Conservation (phyloP, 2,113 vertebrate species). For the rabbit (Oryctolagus cuniculus) region DNA sequence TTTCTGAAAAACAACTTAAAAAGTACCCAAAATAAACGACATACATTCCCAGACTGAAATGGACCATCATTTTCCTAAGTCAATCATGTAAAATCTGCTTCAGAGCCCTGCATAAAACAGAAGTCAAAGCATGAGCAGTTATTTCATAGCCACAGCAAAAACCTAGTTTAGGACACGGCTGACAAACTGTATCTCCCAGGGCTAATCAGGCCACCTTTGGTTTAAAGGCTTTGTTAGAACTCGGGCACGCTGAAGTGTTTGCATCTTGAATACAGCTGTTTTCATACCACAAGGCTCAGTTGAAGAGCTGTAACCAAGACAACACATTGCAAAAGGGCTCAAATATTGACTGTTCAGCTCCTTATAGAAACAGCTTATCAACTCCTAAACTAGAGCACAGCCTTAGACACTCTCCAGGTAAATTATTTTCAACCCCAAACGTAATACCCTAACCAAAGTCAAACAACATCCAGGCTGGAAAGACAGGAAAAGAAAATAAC, state of each 20-base stretch:
- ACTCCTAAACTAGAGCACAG: not conserved
- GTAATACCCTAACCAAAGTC: not conserved
- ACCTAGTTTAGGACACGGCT: not conserved
- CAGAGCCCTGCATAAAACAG: not conserved
- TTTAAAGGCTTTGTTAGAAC: not conserved
- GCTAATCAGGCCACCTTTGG: not conserved
- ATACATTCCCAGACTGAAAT: not conserved
- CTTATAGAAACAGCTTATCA: not conserved
- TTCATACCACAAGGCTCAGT: not conserved
- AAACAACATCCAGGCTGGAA: not conserved
- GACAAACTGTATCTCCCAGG: not conserved
- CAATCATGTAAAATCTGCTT: not conserved
- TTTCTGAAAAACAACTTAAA: not conserved
- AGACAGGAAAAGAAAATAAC: not conserved
- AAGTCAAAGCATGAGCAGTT: not conserved
- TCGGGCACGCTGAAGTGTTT: not conserved
- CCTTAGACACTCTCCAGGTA: not conserved
- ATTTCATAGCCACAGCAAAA: not conserved
- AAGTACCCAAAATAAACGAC: not conserved
- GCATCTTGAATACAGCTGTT: not conserved
- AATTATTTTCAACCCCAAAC: not conserved
- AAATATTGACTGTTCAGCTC: not conserved
- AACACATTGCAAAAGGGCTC: not conserved
- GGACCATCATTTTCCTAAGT: not conserved
- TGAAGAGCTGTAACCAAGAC: not conserved